Evolutionary conservation across 2,797 vertebrate genomes (phyloP).

Genomic region (Steatocranus sp.): DNA sequence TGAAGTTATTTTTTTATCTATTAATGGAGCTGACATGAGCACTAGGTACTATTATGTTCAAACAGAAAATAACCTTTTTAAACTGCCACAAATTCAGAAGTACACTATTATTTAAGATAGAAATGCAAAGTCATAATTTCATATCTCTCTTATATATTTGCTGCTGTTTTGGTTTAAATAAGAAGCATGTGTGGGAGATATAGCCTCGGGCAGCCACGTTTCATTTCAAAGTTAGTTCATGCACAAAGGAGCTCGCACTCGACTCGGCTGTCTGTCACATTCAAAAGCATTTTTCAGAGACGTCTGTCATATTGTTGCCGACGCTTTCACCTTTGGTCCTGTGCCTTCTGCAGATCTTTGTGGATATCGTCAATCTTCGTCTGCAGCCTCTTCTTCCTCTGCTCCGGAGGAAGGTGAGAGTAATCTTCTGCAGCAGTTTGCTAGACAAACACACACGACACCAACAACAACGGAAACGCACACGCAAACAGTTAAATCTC

Average conservation of each 20-base stretch:
- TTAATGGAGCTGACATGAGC: background rate
- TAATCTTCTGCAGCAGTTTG: conserved; percentile 85
- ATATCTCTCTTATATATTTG: background rate
- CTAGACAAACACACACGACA: conserved; percentile 54
- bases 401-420: conserved; percentile 91
- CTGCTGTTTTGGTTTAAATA: background rate
- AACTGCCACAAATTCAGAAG: background rate
- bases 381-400: conserved; percentile 91
- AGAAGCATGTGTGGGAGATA: background rate
- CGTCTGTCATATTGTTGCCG: background rate
- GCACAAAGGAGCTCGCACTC: background rate
- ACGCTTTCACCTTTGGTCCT: conserved; percentile 84
- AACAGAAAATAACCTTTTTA: background rate
- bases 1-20: background rate
- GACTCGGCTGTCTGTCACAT: background rate
- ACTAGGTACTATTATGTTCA: background rate
- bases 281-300: background rate
- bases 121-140: too few species aligned
- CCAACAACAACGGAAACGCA: background rate
- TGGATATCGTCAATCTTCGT: conserved; percentile 87
- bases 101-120: background rate
- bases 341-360: conserved; percentile 88
- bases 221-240: background rate
- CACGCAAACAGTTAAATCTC: background rate
- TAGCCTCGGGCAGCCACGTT: background rate